Evolutionary conservation across 2,113 vertebrate genomes (phyloP).

Genomic region (Mohoua ochrocephala): DNA sequence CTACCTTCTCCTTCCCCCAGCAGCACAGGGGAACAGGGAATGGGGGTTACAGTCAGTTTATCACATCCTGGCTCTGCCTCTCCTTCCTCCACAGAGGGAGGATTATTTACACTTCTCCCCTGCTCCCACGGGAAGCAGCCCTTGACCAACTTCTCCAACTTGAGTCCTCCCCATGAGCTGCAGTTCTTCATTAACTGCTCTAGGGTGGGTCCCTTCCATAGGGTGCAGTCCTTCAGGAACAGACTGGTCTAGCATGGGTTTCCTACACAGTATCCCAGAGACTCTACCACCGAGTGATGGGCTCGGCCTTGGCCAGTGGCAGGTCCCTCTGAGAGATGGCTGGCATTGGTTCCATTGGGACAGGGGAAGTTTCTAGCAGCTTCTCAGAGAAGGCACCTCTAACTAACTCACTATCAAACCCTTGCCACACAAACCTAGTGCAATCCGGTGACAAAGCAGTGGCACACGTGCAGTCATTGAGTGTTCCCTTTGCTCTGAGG

Average conservation of each 20-base stretch:
- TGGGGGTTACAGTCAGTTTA: neutral
- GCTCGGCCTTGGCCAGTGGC: accelerated
- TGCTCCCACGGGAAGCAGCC: neutral
- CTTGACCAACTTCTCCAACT: neutral
- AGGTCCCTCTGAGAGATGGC: neutral
- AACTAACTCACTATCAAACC: neutral
- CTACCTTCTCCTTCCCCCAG: neutral
- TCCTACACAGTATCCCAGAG: neutral
- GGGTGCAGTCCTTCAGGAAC: neutral
- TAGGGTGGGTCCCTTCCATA: neutral
- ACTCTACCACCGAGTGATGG: no score
- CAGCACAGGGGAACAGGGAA: neutral
- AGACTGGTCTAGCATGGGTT: neutral
- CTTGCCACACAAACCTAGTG: neutral
- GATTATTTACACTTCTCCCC: neutral
- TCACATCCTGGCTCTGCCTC: neutral
- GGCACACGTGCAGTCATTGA: neutral
- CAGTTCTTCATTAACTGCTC: neutral
- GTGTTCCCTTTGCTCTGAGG: neutral
- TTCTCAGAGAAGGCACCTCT: neutral
- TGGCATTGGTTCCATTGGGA: neutral
- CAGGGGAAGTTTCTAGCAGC: neutral
- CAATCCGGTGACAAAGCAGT: neutral
- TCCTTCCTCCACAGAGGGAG: neutral
- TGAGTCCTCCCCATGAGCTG: neutral